Percentiles rank a stretch among this genome's conserved stretches.
phyloP scores from a whole-genome alignment of 2,113 vertebrate species.

The Gavialis gangeticus region DNA sequence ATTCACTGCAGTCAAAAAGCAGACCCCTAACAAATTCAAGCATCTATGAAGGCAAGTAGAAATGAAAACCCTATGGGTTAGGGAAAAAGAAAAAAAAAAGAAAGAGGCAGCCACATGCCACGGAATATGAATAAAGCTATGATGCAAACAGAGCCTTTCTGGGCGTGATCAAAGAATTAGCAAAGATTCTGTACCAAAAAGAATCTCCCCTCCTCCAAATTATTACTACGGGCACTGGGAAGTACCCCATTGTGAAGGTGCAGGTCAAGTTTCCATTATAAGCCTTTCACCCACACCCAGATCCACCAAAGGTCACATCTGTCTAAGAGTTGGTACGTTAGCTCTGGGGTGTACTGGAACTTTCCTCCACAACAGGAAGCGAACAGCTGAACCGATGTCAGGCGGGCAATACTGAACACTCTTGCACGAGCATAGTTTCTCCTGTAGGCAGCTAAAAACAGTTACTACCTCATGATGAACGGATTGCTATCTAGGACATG shows the following conservation, averaged over 20 bases:
- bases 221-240: background rate
- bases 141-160: background rate
- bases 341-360: background rate
- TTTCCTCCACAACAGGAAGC: background rate
- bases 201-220: background rate
- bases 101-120: background rate
- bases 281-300: background rate
- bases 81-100: background rate
- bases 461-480: background rate
- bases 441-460: background rate
- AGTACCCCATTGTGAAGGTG: background rate
- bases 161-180: background rate
- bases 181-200: background rate
- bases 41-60: background rate
- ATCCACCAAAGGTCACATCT: background rate
- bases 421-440: background rate
- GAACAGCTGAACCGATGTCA: accelerated
- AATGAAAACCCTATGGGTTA: background rate
- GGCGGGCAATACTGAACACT: background rate
- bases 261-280: background rate
- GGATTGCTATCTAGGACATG: background rate
- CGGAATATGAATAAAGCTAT: background rate
- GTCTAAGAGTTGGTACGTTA: background rate
- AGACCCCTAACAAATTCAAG: background rate
- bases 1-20: background rate